Percentiles rank a stretch among this genome's conserved stretches.
Evolutionary conservation across 2,113 vertebrate species (phyloP).

Genomic region (Aleadryas rufinucha): DNA sequence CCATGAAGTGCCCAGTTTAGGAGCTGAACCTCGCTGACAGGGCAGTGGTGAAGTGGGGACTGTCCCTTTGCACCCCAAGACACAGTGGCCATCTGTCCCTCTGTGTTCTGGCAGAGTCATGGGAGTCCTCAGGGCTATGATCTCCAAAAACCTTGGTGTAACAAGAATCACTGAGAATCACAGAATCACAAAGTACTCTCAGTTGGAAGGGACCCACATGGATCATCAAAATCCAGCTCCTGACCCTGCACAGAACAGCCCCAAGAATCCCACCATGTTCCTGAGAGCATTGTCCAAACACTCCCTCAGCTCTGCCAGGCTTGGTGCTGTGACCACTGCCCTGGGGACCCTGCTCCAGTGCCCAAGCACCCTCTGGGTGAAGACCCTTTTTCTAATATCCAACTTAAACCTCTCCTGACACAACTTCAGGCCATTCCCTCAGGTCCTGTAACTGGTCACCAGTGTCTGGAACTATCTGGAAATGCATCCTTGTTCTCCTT

Average conservation of each 20-base stretch:
- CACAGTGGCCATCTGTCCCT: not conserved
- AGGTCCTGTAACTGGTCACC: not conserved
- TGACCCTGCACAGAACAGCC: not conserved
- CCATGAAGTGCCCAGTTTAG: not conserved
- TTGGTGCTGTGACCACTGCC: not conserved
- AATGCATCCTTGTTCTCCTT: not conserved
- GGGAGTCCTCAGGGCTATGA: not conserved
- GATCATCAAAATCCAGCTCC: not conserved
- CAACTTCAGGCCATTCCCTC: not conserved
- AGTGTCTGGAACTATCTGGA: not conserved
- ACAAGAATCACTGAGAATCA: not conserved
- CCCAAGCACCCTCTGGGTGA: not conserved
- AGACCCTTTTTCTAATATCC: not conserved
- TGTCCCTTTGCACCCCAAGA: not conserved
- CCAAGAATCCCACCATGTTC: not conserved
- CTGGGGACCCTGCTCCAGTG: not conserved
- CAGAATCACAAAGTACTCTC: not conserved
- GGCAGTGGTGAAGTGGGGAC: not conserved
- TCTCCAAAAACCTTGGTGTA: not conserved
- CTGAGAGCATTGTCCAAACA: not conserved
- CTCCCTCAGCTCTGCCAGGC: not conserved
- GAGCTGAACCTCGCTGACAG: accelerated
- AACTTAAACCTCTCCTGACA: not conserved
- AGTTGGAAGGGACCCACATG: not conserved
- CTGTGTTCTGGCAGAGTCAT: not conserved